phyloP scores from a whole-genome alignment of 1,140 invertebrate genomes.

The Drosophila bipectinata region DNA sequence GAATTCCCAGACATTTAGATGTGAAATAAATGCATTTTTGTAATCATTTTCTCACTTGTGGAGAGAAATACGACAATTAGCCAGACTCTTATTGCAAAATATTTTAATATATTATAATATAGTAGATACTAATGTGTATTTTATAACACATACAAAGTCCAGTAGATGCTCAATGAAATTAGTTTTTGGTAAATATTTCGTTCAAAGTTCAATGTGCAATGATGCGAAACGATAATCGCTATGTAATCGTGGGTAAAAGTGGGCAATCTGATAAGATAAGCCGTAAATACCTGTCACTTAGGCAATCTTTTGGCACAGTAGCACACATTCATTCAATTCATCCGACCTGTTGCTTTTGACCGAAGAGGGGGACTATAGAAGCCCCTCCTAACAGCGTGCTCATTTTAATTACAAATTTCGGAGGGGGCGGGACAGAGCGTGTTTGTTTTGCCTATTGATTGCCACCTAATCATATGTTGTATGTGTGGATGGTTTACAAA shows the following conservation, averaged over 20 bases:
- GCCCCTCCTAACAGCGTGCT: constrained; percentile 10
- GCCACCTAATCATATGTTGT: neutral
- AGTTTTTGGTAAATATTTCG: neutral
- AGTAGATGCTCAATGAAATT: neutral
- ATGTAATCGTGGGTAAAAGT: constrained; percentile 32
- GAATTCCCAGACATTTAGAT: constrained; percentile 50
- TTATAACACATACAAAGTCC: neutral
- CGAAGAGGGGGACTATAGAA: neutral
- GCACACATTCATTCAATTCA: neutral
- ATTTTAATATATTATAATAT: no score
- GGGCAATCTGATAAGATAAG: constrained; percentile 47
- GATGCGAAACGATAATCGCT: constrained; percentile 41
- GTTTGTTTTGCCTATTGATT: constrained; percentile 21
- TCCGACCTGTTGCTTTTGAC: constrained; percentile 22
- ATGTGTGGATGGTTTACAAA: neutral
- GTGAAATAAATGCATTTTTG: constrained; percentile 2
- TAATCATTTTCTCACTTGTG: constrained; percentile 7
- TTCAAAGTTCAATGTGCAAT: constrained; percentile 20
- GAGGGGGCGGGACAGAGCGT: neutral
- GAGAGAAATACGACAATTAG: neutral
- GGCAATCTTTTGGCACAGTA: neutral
- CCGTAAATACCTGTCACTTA: constrained; percentile 23
- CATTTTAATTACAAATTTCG: constrained; percentile 26
- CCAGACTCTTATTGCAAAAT: no score
- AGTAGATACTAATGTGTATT: neutral